A percentile compares a stretch with the other conserved stretches of the same genome.
These are phyloP conservation scores for Elgaria multicarinata DNA, from an alignment of 2,113 vertebrate species.

Conservation along the genomic window DNA sequence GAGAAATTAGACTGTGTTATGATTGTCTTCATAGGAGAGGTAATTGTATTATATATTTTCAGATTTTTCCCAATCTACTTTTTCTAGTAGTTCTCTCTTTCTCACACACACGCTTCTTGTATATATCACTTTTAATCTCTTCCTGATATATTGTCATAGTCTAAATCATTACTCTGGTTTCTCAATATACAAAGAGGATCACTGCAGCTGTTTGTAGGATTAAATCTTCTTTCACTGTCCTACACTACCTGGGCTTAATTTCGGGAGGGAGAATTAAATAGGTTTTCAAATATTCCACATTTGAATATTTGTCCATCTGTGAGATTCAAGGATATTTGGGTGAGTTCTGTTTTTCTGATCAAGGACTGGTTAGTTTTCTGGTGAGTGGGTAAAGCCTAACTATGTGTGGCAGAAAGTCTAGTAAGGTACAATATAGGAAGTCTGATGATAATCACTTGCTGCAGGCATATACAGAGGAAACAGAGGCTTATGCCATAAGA, in stretches of 20 bases:
- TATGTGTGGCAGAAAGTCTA: not conserved
- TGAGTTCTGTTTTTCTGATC: not conserved
- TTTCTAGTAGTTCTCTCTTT: slow-evolving; percentile 29
- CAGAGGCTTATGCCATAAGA: not conserved
- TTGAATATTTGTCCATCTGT: not conserved
- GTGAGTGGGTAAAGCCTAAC: not conserved
- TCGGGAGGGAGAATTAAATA: not conserved
- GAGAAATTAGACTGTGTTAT: slow-evolving; percentile 97
- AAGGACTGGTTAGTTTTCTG: not conserved
- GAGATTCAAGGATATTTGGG: not conserved
- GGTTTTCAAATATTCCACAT: not conserved
- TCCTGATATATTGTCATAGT: not conserved
- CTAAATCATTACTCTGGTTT: not conserved
- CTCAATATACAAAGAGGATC: not conserved
- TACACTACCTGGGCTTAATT: rapidly evolving
- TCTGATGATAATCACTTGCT: not conserved
- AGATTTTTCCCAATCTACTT: slow-evolving; percentile 3
- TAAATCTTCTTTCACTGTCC: not conserved
- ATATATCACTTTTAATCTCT: not conserved
- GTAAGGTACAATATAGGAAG: not conserved
- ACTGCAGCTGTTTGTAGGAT: slow-evolving; percentile 4
- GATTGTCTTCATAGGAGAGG: slow-evolving; percentile 96
- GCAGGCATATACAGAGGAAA: not conserved
- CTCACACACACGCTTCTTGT: not conserved
- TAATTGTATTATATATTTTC: slow-evolving; percentile 70